Base-by-base conservation (phyloP, 2,797 vertebrate genomes). In the Falco rusticolus region DNA sequence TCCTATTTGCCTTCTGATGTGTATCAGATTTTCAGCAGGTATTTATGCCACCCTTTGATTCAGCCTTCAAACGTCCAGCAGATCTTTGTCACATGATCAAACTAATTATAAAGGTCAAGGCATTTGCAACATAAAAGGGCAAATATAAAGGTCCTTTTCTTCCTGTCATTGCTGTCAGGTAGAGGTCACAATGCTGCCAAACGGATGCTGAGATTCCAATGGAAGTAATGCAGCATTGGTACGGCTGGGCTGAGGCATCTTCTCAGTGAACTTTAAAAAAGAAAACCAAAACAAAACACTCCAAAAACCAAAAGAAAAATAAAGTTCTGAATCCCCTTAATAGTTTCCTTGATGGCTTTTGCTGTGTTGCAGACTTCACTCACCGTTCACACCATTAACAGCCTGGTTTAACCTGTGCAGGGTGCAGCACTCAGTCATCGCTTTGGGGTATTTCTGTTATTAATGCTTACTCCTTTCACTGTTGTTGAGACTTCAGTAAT, bases 141-240 rank as follows among this genome's bases (percentile, higher is more conserved):
- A 93, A 74, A 87, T 33, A 18, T 4, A 41, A 69, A 78, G 26
- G 43, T 80, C 20, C 17, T 90, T 75, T 45, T 80, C 72, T 7
- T 77, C 34, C 45, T 53, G 29, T 25, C 82, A 56, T 19, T 0
- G 0, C 70, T 68, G 75, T 45, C 75, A 74, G 59, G 63, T 16
- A 11, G 89, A 59, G 85, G 89, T 57, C 91, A 66, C 4, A 0
- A 43, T 3, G 60, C 60, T 48, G 53, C 76, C 47, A 54, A 56
- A 19, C 0, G 19, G 65, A 21, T 59, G 75, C 50, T 25, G 80
- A 45, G 80, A 6, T 64, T n/a, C 25, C 85, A 31, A 5, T 14
- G 33, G 6, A 37, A 33, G 79, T 0, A 15, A 16, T 5, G 33
- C 50, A 43, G 65, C 0, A 0, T 1, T 3, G 41, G 66, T 28